Evolutionary conservation across 2,797 vertebrate genomes (phyloP).

Genomic region (Cuniculus paca): DNA sequence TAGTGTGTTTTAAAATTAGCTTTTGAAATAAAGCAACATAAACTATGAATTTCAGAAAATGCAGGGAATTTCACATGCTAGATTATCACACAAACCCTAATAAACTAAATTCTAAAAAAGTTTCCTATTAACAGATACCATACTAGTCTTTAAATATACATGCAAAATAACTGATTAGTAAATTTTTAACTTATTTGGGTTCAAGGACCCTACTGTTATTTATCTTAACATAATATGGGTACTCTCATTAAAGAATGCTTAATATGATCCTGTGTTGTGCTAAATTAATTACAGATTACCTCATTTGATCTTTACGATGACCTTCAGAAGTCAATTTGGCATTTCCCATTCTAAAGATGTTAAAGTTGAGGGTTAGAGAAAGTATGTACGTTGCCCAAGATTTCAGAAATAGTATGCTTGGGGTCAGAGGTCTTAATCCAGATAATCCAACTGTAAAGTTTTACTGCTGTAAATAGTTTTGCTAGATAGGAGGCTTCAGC

Average conservation of each 20-base stretch:
- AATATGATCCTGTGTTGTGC: background rate
- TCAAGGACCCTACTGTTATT: background rate
- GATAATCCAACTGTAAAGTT: background rate
- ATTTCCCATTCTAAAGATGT: background rate
- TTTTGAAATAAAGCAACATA: background rate
- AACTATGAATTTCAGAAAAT: background rate
- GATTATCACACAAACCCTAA: background rate
- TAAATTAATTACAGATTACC: background rate
- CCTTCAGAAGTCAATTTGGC: background rate
- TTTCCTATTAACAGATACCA: background rate
- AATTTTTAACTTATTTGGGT: background rate
- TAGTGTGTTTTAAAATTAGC: constrained; percentile 19
- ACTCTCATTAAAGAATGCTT: background rate
- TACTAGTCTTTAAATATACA: background rate
- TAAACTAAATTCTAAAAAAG: background rate
- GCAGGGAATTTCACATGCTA: accelerated
- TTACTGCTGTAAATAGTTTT: background rate
- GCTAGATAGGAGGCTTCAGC: background rate
- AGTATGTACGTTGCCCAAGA: background rate
- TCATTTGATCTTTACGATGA: background rate
- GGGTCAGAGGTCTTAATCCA: background rate
- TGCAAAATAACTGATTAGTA: background rate
- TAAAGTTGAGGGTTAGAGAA: background rate
- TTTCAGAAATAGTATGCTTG: background rate
- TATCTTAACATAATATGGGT: constrained; percentile 8